These are phyloP conservation scores for Festucalex cinctus DNA, from an alignment of 2,113 vertebrate species.

Conservation along the genomic window DNA sequence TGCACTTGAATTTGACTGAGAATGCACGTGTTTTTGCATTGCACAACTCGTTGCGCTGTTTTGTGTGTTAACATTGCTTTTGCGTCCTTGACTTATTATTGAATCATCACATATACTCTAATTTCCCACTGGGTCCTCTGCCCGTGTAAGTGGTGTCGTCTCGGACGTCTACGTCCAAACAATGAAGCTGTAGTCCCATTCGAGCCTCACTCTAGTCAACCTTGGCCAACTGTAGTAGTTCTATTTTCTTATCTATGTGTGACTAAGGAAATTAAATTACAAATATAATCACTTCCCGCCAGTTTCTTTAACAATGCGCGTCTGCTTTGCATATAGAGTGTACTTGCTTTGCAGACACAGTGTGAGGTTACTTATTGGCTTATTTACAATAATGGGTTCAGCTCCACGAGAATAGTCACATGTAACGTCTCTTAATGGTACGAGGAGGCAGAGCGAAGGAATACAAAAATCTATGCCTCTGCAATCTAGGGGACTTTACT, in stretches of 20 bases:
- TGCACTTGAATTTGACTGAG: constrained; percentile 13
- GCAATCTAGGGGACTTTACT: constrained; percentile 13
- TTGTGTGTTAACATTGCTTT: constrained; percentile 5
- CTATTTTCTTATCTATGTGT: constrained; percentile 66
- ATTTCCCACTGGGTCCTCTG: constrained; percentile 21
- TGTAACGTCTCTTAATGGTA: constrained; percentile 50
- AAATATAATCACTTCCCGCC: constrained; percentile 72
- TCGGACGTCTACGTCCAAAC: constrained; percentile 58
- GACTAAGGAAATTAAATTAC: constrained; percentile 79
- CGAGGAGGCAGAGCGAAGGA: constrained; percentile 8
- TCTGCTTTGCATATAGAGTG: constrained; percentile 77
- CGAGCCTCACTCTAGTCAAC: constrained; percentile 55
- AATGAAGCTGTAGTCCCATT: constrained; percentile 61
- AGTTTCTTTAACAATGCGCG: constrained; percentile 60
- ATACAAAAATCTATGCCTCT: constrained; percentile 17
- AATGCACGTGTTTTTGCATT: constrained; percentile 10
- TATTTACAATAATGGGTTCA: constrained; percentile 66
- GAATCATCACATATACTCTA: background rate
- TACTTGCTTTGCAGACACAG: constrained; percentile 55
- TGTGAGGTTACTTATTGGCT: constrained; percentile 67
- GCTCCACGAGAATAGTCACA: constrained; percentile 54
- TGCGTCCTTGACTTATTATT: constrained; percentile 13
- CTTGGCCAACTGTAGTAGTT: constrained; percentile 51
- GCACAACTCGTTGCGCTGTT: constrained; percentile 1
- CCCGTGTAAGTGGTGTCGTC: constrained; percentile 37